Base-by-base conservation (phyloP, 2,797 vertebrate species). In the Sphenodon punctatus region DNA sequence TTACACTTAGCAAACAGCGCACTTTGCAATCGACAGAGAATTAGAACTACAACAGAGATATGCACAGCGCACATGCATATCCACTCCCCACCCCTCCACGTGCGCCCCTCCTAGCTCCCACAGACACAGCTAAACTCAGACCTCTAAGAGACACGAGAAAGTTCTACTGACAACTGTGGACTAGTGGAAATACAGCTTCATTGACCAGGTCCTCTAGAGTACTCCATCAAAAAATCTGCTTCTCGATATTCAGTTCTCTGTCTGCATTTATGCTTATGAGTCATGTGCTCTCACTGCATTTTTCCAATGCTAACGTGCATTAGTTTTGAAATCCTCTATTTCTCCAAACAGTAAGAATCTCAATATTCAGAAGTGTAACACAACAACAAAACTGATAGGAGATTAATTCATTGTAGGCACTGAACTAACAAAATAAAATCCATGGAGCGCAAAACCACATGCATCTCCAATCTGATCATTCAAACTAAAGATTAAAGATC, bases 281-380 rank as follows among this genome's bases (percentile, higher is more conserved):
- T 6, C 22, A 46, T 5, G 1, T 0, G 17, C 2, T 4, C n/a
- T n/a, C n/a, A n/a, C n/a, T 16, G 13, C 49, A 25, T 38, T 45
- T 34, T 17, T 7, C 3, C 36, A 45, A 13, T 3, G 9, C 15
- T 23, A 3, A 15, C 27, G 4, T 1, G 0, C 0, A 16, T 34
- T 49, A 51, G 7, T 16, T 8, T 51, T 16, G 7, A 51, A 27
- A 51, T 16, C 51, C 14, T 51, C 51, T 53, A 10, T 30, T 53
- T 17, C 53, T 51, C 27, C 15, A 8, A 10, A 53, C 27, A 27
- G 25, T 64, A 75, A 8, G 16, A 7, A 42, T n/a, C 16, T 3
- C 38, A 45, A 38, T 7, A 17, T 36, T 36, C 15, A 20, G 30
- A 27, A 53, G 51, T 8, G 4, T 53, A 53, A 53, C 16, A 53